Evolutionary conservation across 2,113 vertebrate genomes (phyloP).

Genomic region (Podarcis muralis): DNA sequence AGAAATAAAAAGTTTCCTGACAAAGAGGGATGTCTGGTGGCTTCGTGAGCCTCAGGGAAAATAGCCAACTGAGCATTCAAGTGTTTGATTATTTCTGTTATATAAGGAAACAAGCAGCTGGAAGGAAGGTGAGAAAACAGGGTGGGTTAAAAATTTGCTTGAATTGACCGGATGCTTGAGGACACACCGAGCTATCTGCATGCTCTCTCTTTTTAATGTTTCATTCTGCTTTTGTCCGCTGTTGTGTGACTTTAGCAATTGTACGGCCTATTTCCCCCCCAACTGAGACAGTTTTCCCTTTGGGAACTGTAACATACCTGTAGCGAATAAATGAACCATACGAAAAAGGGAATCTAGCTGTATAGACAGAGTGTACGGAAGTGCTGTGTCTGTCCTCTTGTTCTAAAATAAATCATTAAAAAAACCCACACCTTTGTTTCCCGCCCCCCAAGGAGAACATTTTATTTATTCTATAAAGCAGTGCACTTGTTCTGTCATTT

Average conservation of each 20-base stretch:
- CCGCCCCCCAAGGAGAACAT: background rate
- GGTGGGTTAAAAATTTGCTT: background rate
- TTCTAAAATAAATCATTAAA: background rate
- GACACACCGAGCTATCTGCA: background rate
- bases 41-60: background rate
- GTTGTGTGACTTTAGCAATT: constrained; percentile 12
- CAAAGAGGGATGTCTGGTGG: background rate
- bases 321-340: background rate
- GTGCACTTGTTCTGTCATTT: background rate
- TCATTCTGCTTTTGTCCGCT: background rate
- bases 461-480: background rate
- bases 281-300: background rate
- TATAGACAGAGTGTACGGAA: background rate
- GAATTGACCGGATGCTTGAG: constrained; percentile 18
- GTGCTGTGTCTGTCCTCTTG: background rate
- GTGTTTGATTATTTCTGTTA: background rate
- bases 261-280: background rate
- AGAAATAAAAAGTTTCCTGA: constrained; percentile 16
- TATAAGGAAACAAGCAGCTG: background rate
- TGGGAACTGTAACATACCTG: background rate
- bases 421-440: background rate
- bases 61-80: background rate
- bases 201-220: background rate
- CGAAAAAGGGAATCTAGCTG: background rate
- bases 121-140: background rate